Evolutionary conservation across 2,888 invertebrate genomes (phyloP).

Genomic region (Rhopalosiphum nymphaeae): DNA sequence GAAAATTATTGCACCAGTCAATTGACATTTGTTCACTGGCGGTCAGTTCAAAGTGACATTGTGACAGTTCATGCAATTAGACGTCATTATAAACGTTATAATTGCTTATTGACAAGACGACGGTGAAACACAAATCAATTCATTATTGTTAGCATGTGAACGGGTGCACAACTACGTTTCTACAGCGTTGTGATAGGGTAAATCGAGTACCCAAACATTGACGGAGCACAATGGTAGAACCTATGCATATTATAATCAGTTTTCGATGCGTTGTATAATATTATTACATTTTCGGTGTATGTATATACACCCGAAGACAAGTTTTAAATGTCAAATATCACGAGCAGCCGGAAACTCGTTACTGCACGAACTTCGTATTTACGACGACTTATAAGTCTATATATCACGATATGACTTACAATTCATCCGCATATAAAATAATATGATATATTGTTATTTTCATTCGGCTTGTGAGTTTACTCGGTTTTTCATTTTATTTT

Average conservation of each 20-base stretch:
- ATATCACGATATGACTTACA: background rate
- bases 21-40: background rate
- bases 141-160: background rate
- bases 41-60: background rate
- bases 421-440: background rate
- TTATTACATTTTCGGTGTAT: background rate
- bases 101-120: conserved; percentile 17
- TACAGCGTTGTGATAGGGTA: background rate
- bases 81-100: background rate
- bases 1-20: background rate
- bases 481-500: background rate
- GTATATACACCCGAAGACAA: background rate
- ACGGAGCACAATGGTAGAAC: background rate
- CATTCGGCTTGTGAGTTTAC: background rate
- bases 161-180: background rate
- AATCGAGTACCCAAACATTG: background rate
- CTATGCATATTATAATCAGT: background rate
- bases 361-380: conserved; percentile 14
- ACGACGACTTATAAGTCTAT: background rate
- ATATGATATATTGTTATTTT: background rate
- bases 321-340: background rate
- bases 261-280: conserved; percentile 2
- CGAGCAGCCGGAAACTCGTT: background rate
- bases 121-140: conserved; percentile 6
- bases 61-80: background rate